Evolutionary conservation across 2,113 vertebrate species (phyloP), one percentile per base, ranked within the genome.

Genomic region (Notarius lentiginosus): DNA sequence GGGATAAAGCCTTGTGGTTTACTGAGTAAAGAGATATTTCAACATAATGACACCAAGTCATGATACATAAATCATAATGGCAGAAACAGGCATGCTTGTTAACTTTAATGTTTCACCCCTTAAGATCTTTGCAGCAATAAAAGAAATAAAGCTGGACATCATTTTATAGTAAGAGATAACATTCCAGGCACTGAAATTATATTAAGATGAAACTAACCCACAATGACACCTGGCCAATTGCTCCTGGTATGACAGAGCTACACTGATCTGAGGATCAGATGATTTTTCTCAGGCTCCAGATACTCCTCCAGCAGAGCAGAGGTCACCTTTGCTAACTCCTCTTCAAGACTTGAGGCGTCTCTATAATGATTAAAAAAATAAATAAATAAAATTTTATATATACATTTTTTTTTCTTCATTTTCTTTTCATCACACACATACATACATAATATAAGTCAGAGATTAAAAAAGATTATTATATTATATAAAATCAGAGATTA

Each of bases 261-360:
- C 0, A 94, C 75, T 0, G 92, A 95, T 88, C 97, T 96, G 92
- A 95, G 95, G 87, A 92, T 93, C 87, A 99, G 94, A 85, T 96
- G 93, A 30, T 99, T 99, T 93, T 94, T 96, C 58, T 94, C 96
- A 0, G 97, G 97, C 77, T 99, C 95, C 5, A 99, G 96, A 90
- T 97, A 99, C 87, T 97, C 91, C 60, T 95, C 95, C 56, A 99
- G 92, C 83, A 99, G 88, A 85, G 95, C 94, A 0, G 89, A 91
- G 0, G 96, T 96, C 47, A 97, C 94, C 84, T 93, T 94, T 90
- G 83, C 85, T 1, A 98, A 92, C 87, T 97, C 96, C 55, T 95
- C 96, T 91, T 97, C 95, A 92, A 99, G 91, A 34, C 91, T 5
- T 0, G 85, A 84, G 17, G 90, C 92, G 68, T 97, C 96, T 72